phyloP scores from a whole-genome alignment of 2,888 invertebrate species.

The Harmothoe impar region DNA sequence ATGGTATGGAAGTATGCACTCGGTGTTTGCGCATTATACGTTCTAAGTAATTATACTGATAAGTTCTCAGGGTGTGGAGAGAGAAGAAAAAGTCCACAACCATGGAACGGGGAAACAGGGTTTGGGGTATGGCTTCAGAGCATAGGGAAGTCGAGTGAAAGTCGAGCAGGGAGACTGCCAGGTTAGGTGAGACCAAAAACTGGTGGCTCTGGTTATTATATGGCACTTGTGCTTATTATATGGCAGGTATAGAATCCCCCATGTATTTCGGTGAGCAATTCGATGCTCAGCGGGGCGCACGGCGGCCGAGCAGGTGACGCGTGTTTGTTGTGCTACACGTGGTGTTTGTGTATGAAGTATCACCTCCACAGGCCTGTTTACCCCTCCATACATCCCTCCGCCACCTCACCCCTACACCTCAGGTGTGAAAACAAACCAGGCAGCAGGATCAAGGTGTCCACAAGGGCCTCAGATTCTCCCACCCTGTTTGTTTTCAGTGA shows the following conservation, averaged over 20 bases:
- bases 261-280: constrained; percentile 38
- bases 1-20: too few relatives aligned
- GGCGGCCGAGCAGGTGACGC: constrained; percentile 11
- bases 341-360: constrained; percentile 42
- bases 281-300: neutral
- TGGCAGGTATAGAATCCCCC: neutral
- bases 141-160: neutral
- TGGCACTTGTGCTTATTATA: constrained; percentile 9
- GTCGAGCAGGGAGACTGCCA: neutral
- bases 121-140: neutral
- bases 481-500: constrained; percentile 42
- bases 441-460: neutral
- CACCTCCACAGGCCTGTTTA: neutral
- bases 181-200: constrained; percentile 23
- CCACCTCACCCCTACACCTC: neutral
- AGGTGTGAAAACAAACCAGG: constrained; percentile 37
- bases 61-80: too few relatives aligned
- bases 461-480: neutral
- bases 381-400: neutral
- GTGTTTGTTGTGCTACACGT: constrained; percentile 44
- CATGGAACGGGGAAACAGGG: neutral
- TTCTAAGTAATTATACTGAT: too few relatives aligned
- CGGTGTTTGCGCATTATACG: too few relatives aligned
- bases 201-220: constrained; percentile 29
- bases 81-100: neutral